These are phyloP conservation scores for Griposia aprilina DNA, from an alignment of 2,888 invertebrate species.

Conservation along the genomic window DNA sequence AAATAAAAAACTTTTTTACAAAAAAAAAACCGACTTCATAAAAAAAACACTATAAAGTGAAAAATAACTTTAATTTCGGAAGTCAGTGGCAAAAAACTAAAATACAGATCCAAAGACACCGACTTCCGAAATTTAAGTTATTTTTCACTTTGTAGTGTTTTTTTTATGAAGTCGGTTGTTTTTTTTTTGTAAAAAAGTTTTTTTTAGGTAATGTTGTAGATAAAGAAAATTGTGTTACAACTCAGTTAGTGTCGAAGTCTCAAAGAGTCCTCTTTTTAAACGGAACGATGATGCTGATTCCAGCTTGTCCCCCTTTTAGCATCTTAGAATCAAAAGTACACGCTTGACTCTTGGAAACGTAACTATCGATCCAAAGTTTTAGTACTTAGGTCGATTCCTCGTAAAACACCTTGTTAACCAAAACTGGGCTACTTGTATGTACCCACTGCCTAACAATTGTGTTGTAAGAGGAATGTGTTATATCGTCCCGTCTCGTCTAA, in stretches of 20 bases:
- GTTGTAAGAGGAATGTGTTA: not conserved
- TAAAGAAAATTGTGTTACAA: not conserved
- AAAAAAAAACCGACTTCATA: too few species aligned
- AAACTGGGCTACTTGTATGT: not conserved
- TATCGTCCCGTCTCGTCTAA: not conserved
- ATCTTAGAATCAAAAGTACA: not conserved
- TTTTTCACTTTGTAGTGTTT: too few species aligned
- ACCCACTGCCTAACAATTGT: not conserved
- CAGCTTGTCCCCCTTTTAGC: not conserved
- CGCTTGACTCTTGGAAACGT: not conserved
- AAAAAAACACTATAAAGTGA: too few species aligned
- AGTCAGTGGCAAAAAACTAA: too few species aligned
- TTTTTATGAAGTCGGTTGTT: too few species aligned
- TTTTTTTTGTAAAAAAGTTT: too few species aligned
- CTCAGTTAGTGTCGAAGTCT: not conserved
- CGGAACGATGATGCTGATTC: not conserved
- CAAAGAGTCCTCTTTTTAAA: not conserved
- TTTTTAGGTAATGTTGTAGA: not conserved
- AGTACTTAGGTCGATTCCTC: not conserved
- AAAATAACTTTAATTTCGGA: too few species aligned
- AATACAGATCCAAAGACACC: too few species aligned
- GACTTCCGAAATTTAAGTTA: too few species aligned
- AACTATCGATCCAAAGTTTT: not conserved
- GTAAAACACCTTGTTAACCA: not conserved
- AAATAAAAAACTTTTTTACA: too few species aligned